Evolutionary conservation across 2,113 vertebrate genomes (phyloP), one percentile per base, ranked within the genome.

Genomic region (Oreochromis niloticus): DNA sequence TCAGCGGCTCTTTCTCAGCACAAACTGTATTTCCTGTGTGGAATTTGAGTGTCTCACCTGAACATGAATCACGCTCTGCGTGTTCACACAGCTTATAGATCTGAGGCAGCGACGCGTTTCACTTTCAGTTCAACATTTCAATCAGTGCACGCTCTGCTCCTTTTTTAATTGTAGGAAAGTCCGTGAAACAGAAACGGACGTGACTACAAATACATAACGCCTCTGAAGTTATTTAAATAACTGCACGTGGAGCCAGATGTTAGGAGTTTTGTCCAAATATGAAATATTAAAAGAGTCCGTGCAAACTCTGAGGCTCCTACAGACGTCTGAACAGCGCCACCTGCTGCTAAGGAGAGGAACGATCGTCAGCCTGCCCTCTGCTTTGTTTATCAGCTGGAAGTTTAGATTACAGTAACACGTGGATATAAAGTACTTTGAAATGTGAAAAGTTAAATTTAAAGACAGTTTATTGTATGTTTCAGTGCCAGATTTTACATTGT

Each of bases 201-300:
- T 66, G 17, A 66, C 61, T 39, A 66, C 32, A 39, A 7, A 13
- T 4, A 66, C 66, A 16, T 4, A 0, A 1, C 4, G n/a, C 11
- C 6, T 41, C 5, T 43, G 66, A 24, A 0, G 0, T 14, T 43
- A 4, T 71, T 43, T 27, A 0, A 43, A 43, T 9, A 16, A 1
- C 68, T 73, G 13, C 68, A 46, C 11, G 66, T 6, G 36, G 12
- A 71, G 7, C 8, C 39, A 75, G 14, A 78, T 30, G 22, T 30
- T 75, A 12, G 16, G 16, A 0, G 43, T 30, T 30, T 46, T 11
- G 14, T 48, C 24, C 71, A 50, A 48, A 48, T 75, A 11, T 75
- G 1, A 43, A 75, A 7, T 46, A 73, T 46, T 46, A 46, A 6
- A 50, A 46, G 39, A 46, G 71, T 50, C 6, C 0, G 24, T 0